These are phyloP conservation scores for Anguilla megastoma DNA, from an alignment of 2,797 vertebrate species.

Conservation along the genomic window DNA sequence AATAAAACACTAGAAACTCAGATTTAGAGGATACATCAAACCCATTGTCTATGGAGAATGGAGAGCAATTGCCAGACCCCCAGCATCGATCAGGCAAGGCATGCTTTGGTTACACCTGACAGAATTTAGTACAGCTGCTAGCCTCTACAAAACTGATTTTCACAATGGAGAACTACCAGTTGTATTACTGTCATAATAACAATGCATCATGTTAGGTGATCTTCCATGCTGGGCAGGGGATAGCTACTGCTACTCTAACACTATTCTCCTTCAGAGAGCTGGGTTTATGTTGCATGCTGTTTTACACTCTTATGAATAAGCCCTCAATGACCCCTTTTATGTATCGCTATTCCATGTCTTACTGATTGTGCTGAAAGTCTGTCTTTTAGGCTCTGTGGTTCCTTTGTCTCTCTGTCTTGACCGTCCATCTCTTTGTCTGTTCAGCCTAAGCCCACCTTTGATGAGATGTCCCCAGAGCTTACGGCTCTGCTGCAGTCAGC, in stretches of 20 bases:
- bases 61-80: background rate
- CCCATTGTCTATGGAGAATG: background rate
- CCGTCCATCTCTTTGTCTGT: constrained; percentile 75
- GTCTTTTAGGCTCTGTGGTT: constrained; percentile 21
- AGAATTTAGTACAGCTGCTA: background rate
- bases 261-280: background rate
- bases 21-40: no score
- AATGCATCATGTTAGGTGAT: background rate
- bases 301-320: constrained; percentile 55
- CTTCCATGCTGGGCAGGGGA: background rate
- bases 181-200: background rate
- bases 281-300: background rate
- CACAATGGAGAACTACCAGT: background rate
- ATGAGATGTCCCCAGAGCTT: constrained; percentile 88
- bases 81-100: background rate
- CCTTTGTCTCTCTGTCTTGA: constrained; percentile 54
- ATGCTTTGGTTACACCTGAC: background rate
- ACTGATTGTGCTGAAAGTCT: background rate
- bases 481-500: constrained; percentile 87
- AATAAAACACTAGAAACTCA: background rate
- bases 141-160: background rate
- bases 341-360: background rate
- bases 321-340: constrained; percentile 13
- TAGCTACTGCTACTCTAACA: background rate
- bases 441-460: constrained; percentile 84